Evolutionary conservation across 64 coral and sea anemone genomes (phyloP).

Genomic region (Orbicella faveolata): DNA sequence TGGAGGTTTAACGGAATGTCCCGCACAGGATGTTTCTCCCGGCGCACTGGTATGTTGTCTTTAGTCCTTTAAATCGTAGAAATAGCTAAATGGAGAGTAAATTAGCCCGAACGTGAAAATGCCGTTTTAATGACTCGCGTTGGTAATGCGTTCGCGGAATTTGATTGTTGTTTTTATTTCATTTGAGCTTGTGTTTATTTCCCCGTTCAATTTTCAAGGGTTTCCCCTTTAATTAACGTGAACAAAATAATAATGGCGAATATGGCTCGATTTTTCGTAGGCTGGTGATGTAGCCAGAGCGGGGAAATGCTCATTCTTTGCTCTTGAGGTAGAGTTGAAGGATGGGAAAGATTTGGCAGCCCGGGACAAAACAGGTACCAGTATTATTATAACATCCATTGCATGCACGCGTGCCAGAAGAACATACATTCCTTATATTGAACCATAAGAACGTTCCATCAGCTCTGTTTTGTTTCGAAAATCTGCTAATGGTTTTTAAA

Average conservation of each 20-base stretch:
- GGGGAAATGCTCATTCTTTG: constrained; percentile 99
- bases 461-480: neutral
- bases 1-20: constrained; percentile 79
- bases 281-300: constrained; percentile 95
- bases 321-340: constrained; percentile 96
- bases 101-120: neutral
- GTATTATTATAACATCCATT: neutral
- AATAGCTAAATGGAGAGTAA: neutral
- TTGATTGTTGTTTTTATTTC: neutral
- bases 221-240: neutral
- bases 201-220: neutral
- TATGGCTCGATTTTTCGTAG: constrained; percentile 33
- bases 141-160: neutral
- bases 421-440: neutral
- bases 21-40: constrained; percentile 79
- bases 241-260: neutral
- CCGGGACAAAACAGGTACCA: constrained; percentile 98
- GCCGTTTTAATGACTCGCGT: neutral
- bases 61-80: neutral
- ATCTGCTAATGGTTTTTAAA: neutral
- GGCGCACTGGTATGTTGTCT: constrained; percentile 67
- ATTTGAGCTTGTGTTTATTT: neutral
- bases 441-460: neutral
- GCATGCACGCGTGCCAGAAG: neutral
- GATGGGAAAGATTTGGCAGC: constrained; percentile 94